These are phyloP conservation scores for Eulemur coronatus DNA, from an alignment of 2,797 vertebrate genomes.

Conservation along the genomic window DNA sequence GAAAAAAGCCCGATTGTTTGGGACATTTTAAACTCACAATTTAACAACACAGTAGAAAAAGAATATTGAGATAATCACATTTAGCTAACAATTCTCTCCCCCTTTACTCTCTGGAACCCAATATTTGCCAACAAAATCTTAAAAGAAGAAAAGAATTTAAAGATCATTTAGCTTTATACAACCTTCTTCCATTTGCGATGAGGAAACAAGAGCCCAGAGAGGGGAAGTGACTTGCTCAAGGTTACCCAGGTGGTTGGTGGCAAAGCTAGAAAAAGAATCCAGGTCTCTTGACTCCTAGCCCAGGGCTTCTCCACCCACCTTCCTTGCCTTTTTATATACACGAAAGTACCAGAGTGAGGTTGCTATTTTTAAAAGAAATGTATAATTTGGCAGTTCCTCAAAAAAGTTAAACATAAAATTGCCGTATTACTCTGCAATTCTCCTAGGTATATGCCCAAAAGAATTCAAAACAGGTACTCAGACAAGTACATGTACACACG, in stretches of 20 bases:
- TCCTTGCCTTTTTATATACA: not conserved
- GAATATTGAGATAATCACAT: not conserved
- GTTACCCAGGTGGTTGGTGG: not conserved
- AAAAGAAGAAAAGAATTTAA: not conserved
- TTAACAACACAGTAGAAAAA: constrained; percentile 12
- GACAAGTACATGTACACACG: rapidly evolving
- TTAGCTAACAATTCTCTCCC: not conserved
- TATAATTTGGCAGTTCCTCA: not conserved
- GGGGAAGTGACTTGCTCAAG: not conserved
- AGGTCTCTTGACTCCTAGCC: not conserved
- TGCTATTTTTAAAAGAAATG: not conserved
- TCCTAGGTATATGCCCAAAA: not conserved
- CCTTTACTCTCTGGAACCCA: not conserved
- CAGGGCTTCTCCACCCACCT: not conserved
- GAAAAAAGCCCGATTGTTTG: not conserved
- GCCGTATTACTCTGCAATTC: not conserved
- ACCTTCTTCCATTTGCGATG: not conserved
- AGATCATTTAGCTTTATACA: not conserved
- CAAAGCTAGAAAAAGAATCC: not conserved
- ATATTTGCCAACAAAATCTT: not conserved
- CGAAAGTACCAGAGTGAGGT: not conserved
- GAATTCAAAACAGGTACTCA: not conserved
- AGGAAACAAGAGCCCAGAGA: not conserved
- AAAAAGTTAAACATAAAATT: not conserved
- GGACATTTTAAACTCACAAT: constrained; percentile 9